phyloP scores from a whole-genome alignment of 2,888 invertebrate species.

The Thereva nobilitata region DNA sequence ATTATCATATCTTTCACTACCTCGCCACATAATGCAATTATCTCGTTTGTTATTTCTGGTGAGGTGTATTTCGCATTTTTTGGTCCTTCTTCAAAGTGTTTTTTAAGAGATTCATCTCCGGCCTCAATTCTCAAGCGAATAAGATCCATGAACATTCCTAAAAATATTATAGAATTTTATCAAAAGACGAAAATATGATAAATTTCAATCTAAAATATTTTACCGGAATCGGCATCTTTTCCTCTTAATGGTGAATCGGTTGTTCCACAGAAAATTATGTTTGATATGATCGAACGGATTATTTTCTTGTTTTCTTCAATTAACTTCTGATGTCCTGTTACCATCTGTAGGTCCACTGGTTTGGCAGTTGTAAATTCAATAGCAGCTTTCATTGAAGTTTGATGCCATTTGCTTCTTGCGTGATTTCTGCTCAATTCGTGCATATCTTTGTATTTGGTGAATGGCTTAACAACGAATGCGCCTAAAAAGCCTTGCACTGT shows the following conservation, averaged over 20 bases:
- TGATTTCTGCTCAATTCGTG: not conserved
- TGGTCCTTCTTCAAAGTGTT: not conserved
- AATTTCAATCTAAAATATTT: no score
- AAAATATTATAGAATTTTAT: no score
- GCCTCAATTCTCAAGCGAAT: not conserved
- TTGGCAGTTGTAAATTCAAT: not conserved
- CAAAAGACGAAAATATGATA: no score
- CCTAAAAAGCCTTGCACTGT: not conserved
- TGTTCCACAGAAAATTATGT: constrained; percentile 6
- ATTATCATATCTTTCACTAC: constrained; percentile 5
- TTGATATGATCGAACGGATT: not conserved
- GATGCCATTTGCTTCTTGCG: not conserved
- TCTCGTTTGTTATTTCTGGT: constrained; percentile 7
- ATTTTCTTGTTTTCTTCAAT: constrained; percentile 10
- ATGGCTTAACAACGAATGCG: constrained; percentile 6
- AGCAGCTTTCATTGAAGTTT: not conserved
- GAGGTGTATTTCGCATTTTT: constrained; percentile 3
- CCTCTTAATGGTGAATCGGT: constrained; percentile 6
- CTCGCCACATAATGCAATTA: constrained; percentile 6
- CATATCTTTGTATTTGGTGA: constrained; percentile 9
- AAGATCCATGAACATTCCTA: not conserved
- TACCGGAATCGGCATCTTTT: not conserved
- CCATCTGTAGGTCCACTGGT: not conserved
- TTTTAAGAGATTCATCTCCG: not conserved
- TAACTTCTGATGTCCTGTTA: not conserved